Evolutionary conservation across 2,113 vertebrate species (phyloP).

Genomic region (Thryonomys swinderianus): DNA sequence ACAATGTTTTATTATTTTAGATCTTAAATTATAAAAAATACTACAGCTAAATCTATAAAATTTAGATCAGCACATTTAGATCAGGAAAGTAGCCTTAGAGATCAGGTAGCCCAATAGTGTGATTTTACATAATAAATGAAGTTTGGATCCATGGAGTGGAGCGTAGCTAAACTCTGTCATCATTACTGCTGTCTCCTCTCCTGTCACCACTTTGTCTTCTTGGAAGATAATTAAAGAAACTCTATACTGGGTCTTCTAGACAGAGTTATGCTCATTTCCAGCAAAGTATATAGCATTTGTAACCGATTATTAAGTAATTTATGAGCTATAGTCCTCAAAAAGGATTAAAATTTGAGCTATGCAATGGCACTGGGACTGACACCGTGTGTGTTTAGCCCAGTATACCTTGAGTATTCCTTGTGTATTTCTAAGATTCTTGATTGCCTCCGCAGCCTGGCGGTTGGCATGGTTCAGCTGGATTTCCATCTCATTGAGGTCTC

Average conservation of each 20-base stretch:
- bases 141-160: not conserved
- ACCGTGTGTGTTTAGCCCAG: not conserved
- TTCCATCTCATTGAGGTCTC: slow-evolving; percentile 88
- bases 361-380: rapidly evolving
- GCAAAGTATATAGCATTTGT: not conserved
- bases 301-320: not conserved
- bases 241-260: not conserved
- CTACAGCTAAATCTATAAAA: not conserved
- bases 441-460: slow-evolving; percentile 87
- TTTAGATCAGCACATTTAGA: slow-evolving; percentile 21
- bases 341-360: not conserved
- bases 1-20: slow-evolving; percentile 35
- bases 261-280: not conserved
- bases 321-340: not conserved
- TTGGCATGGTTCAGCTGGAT: slow-evolving; percentile 90
- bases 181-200: not conserved
- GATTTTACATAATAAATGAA: not conserved
- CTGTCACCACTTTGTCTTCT: not conserved
- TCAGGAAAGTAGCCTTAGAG: slow-evolving; percentile 14
- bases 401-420: slow-evolving; percentile 87
- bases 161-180: not conserved
- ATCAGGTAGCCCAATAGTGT: not conserved
- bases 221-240: not conserved
- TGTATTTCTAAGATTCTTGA: slow-evolving; percentile 87
- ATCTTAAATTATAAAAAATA: not conserved